phyloP scores from a whole-genome alignment of 2,888 invertebrate genomes.

The Tetramorium bicarinatum region DNA sequence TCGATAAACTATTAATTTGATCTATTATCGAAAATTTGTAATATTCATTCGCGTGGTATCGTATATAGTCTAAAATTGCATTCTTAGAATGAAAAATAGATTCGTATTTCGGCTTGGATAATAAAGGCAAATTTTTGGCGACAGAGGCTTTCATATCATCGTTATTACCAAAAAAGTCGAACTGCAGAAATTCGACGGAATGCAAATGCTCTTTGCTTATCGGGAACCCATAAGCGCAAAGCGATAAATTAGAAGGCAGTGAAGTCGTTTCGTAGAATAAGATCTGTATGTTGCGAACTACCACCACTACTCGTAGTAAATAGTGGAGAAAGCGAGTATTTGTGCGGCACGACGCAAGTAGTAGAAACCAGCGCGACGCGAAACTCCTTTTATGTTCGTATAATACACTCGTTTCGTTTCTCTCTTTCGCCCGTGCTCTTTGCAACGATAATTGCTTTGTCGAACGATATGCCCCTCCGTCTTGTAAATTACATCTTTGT shows the following conservation, averaged over 20 bases:
- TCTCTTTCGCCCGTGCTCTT: conserved; percentile 29
- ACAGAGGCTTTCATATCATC: background rate
- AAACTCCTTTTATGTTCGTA: conserved; percentile 45
- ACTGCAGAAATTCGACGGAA: background rate
- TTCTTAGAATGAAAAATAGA: background rate
- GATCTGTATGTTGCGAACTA: conserved; percentile 28
- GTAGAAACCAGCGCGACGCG: conserved; percentile 43
- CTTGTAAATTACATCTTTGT: conserved; percentile 57
- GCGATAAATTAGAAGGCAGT: conserved; percentile 38
- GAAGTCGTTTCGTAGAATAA: conserved; percentile 40
- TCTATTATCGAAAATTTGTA: background rate
- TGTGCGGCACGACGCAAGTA: conserved; percentile 37
- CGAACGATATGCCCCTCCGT: conserved; percentile 50
- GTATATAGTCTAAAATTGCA: background rate
- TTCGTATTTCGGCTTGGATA: background rate
- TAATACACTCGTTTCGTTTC: conserved; percentile 49
- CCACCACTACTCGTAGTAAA: conserved; percentile 28
- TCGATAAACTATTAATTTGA: background rate
- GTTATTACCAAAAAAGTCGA: background rate
- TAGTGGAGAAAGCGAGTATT: conserved; percentile 46
- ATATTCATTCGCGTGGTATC: background rate
- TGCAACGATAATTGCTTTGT: conserved; percentile 56
- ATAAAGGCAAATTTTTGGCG: background rate
- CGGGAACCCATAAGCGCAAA: conserved; percentile 30
- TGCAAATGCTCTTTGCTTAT: conserved; percentile 19